A percentile compares a stretch with the other conserved stretches of the same genome.
Evolutionary conservation across 2,888 invertebrate genomes (phyloP).

Genomic region (Pristionchus exspectatus): DNA sequence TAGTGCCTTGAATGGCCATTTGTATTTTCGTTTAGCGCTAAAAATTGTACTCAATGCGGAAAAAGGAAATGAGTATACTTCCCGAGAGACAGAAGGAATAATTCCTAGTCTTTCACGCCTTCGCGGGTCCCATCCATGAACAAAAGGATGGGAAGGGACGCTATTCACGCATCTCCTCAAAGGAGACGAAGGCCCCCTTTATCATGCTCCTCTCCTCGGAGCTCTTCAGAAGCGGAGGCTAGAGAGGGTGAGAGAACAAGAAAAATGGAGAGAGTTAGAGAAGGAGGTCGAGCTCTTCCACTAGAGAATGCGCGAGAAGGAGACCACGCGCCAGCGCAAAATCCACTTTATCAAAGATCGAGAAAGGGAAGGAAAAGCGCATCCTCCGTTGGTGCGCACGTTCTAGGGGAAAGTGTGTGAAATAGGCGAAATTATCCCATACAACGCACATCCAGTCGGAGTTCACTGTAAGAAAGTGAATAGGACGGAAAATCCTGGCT

Average conservation of each 20-base stretch:
- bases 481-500: no score
- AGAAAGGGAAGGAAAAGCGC: not conserved
- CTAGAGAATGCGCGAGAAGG: not conserved
- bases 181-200: not conserved
- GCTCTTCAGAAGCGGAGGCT: not conserved
- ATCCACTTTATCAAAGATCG: not conserved
- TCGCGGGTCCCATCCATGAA: not conserved
- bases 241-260: not conserved
- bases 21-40: no score
- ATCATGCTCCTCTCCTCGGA: not conserved
- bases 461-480: no score
- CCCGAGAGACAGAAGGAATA: not conserved
- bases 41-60: not conserved
- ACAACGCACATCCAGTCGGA: no score
- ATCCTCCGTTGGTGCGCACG: not conserved
- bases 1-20: no score
- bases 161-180: not conserved
- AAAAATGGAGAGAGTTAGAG: not conserved
- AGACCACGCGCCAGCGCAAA: not conserved
- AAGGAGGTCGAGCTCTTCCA: not conserved
- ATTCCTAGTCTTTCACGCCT: not conserved
- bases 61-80: not conserved
- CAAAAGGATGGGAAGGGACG: not conserved
- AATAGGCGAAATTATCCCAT: no score
- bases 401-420: not conserved